Evolutionary conservation across 1,140 invertebrate species (phyloP), one percentile per base, ranked within the genome.

Genomic region (Zaprionus kolodkinae): DNA sequence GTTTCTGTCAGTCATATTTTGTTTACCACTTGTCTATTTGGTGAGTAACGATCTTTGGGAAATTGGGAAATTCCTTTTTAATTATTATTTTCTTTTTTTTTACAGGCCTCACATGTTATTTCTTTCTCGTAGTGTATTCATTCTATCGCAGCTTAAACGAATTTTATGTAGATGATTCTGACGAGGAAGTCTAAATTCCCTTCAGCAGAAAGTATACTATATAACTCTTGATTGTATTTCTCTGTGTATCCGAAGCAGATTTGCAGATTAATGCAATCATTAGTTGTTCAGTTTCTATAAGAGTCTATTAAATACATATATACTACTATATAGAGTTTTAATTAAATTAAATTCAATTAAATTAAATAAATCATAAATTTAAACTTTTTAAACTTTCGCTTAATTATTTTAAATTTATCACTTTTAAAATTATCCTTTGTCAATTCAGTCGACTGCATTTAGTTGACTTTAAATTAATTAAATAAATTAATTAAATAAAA

Each of bases 81-180:
- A 13, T 17, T n/a, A 30, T 40, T 35, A 21, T 21, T 36, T 17
- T 21, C 25, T 0, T 6, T 21, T 64, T 0, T 6, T 21, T 64
- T 36, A 5, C 27, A 86, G 83, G 25, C n/a, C 0, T 21, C 6
- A 68, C 38, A 2, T 0, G n/a, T 0, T 86, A 86, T 33, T 76
- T 61, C 54, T 86, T 72, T 83, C 1, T 87, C 6, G 52, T 79
- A 21, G 83, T 82, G 7, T 87, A 59, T 40, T 79, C 83, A 5
- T 79, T 54, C 30, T 74, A 62, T 45, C 21, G 27, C 0, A 0
- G 21, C 13, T 10, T 78, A 3, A 45, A 35, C 7, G 33, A 35
- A 35, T 30, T 30, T 30, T 30, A 30, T 30, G 6, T 30, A 21
- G 21, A 21, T 30, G 27, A 30, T 3, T 2, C 27, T 30, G 25